A percentile compares a stretch with the other conserved stretches of the same genome.
These are phyloP conservation scores for Leuciscus idus DNA, from an alignment of 2,113 vertebrate species.

Conservation along the genomic window DNA sequence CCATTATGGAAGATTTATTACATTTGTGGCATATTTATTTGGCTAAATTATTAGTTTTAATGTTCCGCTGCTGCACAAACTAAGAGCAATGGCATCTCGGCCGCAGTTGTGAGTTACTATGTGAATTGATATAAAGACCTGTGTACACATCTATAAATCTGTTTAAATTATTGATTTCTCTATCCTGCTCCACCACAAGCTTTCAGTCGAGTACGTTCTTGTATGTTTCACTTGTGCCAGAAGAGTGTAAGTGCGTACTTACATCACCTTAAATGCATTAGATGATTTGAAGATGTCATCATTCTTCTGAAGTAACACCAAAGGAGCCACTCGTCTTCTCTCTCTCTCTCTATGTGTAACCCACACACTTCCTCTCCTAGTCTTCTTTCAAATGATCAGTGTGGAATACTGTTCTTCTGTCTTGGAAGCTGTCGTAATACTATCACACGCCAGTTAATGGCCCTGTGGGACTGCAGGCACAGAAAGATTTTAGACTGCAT, in stretches of 20 bases:
- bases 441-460: conserved; percentile 23
- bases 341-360: not conserved
- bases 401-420: conserved; percentile 22
- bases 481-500: not conserved
- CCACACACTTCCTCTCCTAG: conserved; percentile 16
- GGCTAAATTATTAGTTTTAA: conserved; percentile 6
- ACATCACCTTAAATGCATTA: conserved; percentile 22
- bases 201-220: not conserved
- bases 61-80: not conserved
- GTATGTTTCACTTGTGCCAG: conserved; percentile 5
- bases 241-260: conserved; percentile 12
- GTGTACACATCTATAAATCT: conserved; percentile 7
- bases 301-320: conserved; percentile 25
- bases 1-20: not conserved
- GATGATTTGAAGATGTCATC: conserved; percentile 33
- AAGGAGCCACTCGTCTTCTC: not conserved
- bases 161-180: conserved; percentile 2
- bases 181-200: not conserved
- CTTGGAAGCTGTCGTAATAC: conserved; percentile 10
- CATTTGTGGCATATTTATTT: conserved; percentile 1
- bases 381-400: conserved; percentile 19
- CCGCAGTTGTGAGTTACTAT: not conserved
- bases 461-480: not conserved
- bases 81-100: not conserved
- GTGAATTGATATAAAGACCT: conserved; percentile 1